These are phyloP conservation scores for Xiphorhynchus elegans DNA, from an alignment of 2,113 vertebrate species.

Conservation along the genomic window DNA sequence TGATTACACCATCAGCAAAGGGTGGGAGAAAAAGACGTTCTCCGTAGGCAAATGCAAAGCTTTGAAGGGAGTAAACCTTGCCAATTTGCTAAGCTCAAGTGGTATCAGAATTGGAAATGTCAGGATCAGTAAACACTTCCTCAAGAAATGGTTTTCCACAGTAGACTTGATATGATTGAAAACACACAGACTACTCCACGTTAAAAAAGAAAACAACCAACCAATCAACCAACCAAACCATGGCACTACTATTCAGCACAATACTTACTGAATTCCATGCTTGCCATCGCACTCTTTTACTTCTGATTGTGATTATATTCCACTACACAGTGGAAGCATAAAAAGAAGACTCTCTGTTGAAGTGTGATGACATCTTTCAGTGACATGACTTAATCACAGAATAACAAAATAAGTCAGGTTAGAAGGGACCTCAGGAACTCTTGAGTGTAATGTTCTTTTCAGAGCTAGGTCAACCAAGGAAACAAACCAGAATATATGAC, in stretches of 20 bases:
- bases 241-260: background rate
- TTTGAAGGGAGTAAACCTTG: background rate
- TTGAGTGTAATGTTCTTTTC: background rate
- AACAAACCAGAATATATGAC: background rate
- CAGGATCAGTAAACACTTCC: background rate
- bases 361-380: background rate
- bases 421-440: background rate
- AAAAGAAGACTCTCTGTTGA: background rate
- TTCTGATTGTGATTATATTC: background rate
- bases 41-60: background rate
- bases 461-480: background rate
- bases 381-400: background rate
- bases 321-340: background rate
- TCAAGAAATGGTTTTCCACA: background rate
- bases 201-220: background rate
- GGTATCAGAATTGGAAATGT: background rate
- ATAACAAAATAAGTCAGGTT: background rate
- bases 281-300: background rate
- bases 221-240: no score
- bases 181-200: background rate
- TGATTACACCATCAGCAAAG: background rate
- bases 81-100: background rate
- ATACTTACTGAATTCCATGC: background rate
- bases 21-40: background rate
- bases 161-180: background rate